Evolutionary conservation across 2,888 invertebrate genomes (phyloP).

Genomic region (Nomada ruficornis): DNA sequence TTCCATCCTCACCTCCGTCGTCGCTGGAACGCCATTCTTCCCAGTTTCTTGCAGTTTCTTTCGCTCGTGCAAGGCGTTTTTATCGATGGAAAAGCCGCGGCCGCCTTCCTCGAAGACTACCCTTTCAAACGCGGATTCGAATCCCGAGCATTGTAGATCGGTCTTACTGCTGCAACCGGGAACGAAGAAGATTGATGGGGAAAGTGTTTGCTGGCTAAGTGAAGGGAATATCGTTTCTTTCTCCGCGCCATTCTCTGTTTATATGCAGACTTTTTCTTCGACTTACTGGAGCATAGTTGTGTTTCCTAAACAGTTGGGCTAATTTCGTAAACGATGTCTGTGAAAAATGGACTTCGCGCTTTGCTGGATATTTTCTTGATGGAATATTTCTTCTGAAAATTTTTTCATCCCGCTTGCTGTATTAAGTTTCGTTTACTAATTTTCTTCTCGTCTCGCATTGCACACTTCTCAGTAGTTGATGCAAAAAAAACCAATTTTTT

Average conservation of each 20-base stretch:
- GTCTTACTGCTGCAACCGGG: neutral
- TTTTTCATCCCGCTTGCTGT: neutral
- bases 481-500: too few species aligned
- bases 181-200: constrained; percentile 41
- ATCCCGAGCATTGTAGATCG: constrained; percentile 18
- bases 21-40: constrained; percentile 24
- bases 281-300: neutral
- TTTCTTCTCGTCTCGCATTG: too few species aligned
- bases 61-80: neutral
- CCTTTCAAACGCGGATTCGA: constrained; percentile 27
- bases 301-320: neutral
- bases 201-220: constrained; percentile 13
- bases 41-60: constrained; percentile 32
- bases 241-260: neutral
- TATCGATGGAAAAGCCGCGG: constrained; percentile 6
- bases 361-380: neutral
- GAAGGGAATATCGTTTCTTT: constrained; percentile 36
- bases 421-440: too few species aligned
- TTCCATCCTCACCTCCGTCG: constrained; percentile 44
- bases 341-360: neutral
- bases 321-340: neutral
- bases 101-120: constrained; percentile 16
- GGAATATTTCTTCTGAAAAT: neutral
- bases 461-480: too few species aligned
- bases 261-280: constrained; percentile 13